A percentile compares a stretch with the other conserved stretches of the same genome.
Evolutionary conservation across 2,113 vertebrate genomes (phyloP).

Genomic region (Dromaius novaehollandiae): DNA sequence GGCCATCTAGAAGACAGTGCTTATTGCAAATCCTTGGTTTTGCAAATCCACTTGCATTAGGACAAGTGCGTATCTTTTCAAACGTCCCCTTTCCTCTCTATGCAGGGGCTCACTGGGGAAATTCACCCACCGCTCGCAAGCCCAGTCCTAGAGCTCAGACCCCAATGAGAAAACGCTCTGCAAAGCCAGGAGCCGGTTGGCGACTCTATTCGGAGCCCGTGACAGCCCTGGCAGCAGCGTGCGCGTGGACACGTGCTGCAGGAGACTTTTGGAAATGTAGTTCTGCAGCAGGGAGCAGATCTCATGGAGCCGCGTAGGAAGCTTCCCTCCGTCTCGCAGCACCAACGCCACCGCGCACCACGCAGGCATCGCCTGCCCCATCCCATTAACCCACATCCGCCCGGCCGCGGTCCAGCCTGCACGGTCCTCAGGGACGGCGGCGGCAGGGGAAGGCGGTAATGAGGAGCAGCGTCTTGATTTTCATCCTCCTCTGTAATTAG

Average conservation of each 20-base stretch:
- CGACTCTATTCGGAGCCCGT: background rate
- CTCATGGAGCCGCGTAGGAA: no score
- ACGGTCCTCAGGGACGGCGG: fast-evolving
- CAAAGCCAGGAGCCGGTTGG: background rate
- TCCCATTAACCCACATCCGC: background rate
- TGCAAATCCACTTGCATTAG: background rate
- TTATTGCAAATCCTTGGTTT: background rate
- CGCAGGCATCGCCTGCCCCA: no score
- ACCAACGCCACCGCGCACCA: no score
- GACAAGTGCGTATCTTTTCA: background rate
- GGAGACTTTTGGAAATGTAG: background rate
- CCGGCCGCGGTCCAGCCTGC: no score
- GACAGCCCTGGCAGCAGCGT: no score
- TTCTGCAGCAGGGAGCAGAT: background rate
- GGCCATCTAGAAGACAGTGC: background rate
- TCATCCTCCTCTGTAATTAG: background rate
- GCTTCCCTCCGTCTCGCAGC: background rate
- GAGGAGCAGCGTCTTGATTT: background rate
- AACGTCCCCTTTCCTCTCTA: background rate
- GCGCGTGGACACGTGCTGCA: background rate
- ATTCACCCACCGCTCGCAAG: no score
- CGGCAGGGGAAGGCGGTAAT: background rate
- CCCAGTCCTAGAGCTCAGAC: no score
- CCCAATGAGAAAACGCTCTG: background rate
- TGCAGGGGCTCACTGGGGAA: background rate